These are phyloP conservation scores for Metellina segmentata DNA, from an alignment of 2,888 invertebrate species.

Conservation along the genomic window DNA sequence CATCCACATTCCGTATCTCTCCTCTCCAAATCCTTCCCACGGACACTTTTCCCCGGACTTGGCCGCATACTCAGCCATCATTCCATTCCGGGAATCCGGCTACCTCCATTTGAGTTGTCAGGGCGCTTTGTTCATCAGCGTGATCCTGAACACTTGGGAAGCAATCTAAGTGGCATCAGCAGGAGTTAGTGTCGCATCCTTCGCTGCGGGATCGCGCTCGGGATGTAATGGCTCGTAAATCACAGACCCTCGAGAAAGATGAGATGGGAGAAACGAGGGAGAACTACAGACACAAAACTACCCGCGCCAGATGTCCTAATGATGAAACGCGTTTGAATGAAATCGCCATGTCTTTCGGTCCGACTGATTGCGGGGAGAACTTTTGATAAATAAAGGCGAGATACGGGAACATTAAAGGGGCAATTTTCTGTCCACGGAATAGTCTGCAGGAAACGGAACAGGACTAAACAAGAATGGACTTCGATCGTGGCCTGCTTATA, in stretches of 20 bases:
- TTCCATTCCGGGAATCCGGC: slow-evolving; percentile 13
- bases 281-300: slow-evolving; percentile 41
- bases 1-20: too few relatives aligned
- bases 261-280: slow-evolving; percentile 41
- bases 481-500: too few relatives aligned
- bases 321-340: slow-evolving; percentile 28
- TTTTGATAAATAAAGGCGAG: background rate
- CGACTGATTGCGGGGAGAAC: background rate
- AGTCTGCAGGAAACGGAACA: too few relatives aligned
- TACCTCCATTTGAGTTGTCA: too few relatives aligned
- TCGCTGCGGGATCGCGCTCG: slow-evolving; percentile 55
- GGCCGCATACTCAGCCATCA: background rate
- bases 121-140: slow-evolving; percentile 27
- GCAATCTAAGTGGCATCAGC: slow-evolving; percentile 40
- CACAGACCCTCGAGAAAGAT: slow-evolving; percentile 55
- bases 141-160: slow-evolving; percentile 14
- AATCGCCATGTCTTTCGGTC: slow-evolving; percentile 11
- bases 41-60: too few relatives aligned
- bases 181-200: slow-evolving; percentile 49
- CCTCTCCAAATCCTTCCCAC: too few relatives aligned
- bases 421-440: background rate
- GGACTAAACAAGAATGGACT: too few relatives aligned
- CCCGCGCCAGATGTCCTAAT: slow-evolving; percentile 24
- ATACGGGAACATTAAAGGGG: background rate
- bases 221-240: slow-evolving; percentile 66